Conservation (phyloP, 2,113 vertebrate species). For the Hippopotamus amphibius region DNA sequence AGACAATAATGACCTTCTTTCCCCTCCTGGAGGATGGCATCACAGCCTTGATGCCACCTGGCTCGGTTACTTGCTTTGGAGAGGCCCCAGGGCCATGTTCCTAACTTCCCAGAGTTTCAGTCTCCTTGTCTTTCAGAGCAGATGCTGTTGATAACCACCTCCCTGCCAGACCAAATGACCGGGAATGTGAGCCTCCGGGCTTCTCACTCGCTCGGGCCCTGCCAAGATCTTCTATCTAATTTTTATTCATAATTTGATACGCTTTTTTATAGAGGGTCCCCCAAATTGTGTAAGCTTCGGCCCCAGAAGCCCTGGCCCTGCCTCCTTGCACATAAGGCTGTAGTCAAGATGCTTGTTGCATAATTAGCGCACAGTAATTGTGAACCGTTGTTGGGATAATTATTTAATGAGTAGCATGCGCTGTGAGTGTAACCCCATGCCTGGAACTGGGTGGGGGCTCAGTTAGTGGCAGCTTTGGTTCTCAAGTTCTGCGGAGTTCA, state of each 20-base stretch:
- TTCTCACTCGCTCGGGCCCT: neutral
- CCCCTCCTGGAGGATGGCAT: neutral
- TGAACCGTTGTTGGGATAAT: neutral
- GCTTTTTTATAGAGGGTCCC: neutral
- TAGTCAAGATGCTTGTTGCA: neutral
- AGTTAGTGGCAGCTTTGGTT: neutral
- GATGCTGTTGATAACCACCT: neutral
- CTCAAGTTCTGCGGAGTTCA: neutral
- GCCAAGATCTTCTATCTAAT: neutral
- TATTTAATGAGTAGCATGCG: neutral
- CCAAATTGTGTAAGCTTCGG: neutral
- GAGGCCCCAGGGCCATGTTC: neutral
- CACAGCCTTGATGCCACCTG: neutral
- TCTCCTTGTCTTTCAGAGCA: conserved; percentile 16
- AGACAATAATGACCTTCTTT: neutral
- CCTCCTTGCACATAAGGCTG: neutral
- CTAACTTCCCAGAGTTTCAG: neutral
- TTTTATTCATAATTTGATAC: neutral
- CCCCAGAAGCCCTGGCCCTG: neutral
- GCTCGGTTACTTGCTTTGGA: neutral
- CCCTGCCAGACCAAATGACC: neutral
- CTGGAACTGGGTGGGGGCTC: neutral
- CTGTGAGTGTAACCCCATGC: neutral
- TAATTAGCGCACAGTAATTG: neutral
- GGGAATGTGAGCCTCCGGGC: neutral